A percentile compares a stretch with the other conserved stretches of the same genome.
Evolutionary conservation across 2,797 vertebrate genomes (phyloP).

Genomic region (Hapalemur alaotrensis): DNA sequence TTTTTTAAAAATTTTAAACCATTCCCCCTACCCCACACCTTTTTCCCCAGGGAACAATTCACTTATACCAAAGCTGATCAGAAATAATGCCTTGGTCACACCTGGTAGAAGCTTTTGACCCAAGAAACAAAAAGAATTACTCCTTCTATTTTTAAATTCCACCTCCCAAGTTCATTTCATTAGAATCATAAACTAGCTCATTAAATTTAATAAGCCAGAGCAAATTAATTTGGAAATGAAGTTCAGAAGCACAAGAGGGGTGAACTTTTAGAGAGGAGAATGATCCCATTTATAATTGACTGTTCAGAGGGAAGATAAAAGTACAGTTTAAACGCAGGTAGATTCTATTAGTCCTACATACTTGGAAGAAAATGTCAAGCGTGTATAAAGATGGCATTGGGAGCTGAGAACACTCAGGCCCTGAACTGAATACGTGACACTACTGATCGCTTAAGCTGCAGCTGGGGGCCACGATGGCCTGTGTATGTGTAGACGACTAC

Average conservation of each 20-base stretch:
- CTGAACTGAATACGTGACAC: neutral
- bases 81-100: neutral
- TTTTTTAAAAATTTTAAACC: neutral
- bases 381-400: neutral
- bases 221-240: conserved; percentile 47
- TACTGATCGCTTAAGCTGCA: neutral
- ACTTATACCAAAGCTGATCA: neutral
- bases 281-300: neutral
- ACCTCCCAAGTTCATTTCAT: neutral
- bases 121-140: neutral
- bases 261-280: neutral
- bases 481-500: neutral
- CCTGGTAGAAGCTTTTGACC: conserved; percentile 15
- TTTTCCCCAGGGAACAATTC: neutral
- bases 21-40: neutral
- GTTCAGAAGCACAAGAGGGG: neutral
- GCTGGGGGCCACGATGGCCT: neutral
- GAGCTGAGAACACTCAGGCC: neutral
- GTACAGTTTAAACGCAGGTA: neutral
- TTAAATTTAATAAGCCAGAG: conserved; percentile 35
- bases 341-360: neutral
- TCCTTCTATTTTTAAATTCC: neutral
- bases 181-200: neutral
- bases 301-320: neutral
- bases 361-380: neutral